Conservation (phyloP, 2,888 invertebrate species). For the Drosophila lacicola region DNA sequence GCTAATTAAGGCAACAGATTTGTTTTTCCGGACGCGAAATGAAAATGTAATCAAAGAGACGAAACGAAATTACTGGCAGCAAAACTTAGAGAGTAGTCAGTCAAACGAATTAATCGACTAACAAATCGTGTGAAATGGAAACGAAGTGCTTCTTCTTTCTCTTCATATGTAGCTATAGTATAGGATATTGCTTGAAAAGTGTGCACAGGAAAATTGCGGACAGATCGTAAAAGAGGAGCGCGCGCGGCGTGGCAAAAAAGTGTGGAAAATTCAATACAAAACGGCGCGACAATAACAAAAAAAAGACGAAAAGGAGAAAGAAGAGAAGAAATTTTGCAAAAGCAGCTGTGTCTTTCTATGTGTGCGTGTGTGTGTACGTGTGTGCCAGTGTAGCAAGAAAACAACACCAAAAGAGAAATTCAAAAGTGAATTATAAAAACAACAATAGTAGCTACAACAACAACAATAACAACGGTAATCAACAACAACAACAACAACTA, state of each 20-base stretch:
- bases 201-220: constrained; percentile 63
- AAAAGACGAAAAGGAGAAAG: constrained; percentile 6
- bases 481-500: constrained; percentile 34
- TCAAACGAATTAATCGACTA: constrained; percentile 21
- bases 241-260: constrained; percentile 54
- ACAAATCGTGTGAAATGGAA: constrained; percentile 60
- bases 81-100: constrained; percentile 33
- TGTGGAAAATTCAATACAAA: constrained; percentile 75
- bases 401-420: constrained; percentile 40
- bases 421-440: constrained; percentile 36
- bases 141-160: constrained; percentile 38
- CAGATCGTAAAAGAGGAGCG: constrained; percentile 51
- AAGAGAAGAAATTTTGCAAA: constrained; percentile 43
- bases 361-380: constrained; percentile 31
- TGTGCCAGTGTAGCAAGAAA: constrained; percentile 34
- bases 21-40: constrained; percentile 31
- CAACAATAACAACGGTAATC: constrained; percentile 32
- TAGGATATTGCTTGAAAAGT: constrained; percentile 53
- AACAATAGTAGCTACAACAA: constrained; percentile 30
- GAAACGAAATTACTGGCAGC: constrained; percentile 31
- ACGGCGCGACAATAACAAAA: constrained; percentile 58
- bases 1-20: constrained; percentile 36
- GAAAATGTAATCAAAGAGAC: constrained; percentile 41
- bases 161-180: constrained; percentile 31
- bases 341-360: constrained; percentile 53